These are phyloP conservation scores for Aelia acuminata DNA, from an alignment of 2,888 invertebrate genomes.

Conservation along the genomic window DNA sequence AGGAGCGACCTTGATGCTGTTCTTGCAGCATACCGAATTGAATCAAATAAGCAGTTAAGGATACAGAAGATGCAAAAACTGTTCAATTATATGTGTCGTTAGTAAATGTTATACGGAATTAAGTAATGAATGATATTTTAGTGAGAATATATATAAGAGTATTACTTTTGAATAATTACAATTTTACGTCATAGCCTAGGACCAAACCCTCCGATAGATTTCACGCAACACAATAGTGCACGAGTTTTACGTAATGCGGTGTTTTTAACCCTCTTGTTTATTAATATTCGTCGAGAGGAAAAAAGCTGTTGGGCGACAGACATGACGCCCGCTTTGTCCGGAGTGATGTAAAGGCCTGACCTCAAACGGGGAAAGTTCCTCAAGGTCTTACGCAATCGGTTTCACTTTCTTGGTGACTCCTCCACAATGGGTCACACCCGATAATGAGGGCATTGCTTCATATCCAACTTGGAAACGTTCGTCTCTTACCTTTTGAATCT, in stretches of 20 bases:
- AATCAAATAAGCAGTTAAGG: too few relatives aligned
- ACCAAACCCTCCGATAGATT: neutral
- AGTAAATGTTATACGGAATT: too few relatives aligned
- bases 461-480: neutral
- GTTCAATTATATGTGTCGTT: too few relatives aligned
- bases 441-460: constrained; percentile 9
- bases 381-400: constrained; percentile 14
- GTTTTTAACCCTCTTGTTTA: neutral
- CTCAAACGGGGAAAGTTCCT: constrained; percentile 46
- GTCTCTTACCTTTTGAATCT: neutral
- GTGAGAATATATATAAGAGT: too few relatives aligned
- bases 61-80: too few relatives aligned
- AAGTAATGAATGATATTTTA: too few relatives aligned
- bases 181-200: neutral
- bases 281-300: neutral
- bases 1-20: neutral
- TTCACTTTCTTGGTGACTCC: constrained; percentile 46
- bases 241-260: neutral
- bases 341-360: constrained; percentile 47
- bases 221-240: neutral
- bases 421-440: constrained; percentile 44
- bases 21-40: too few relatives aligned
- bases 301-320: neutral
- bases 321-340: constrained; percentile 9
- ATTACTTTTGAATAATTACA: neutral